A percentile compares a stretch with the other conserved stretches of the same genome.
Evolutionary conservation across 2,797 vertebrate species (phyloP).

Genomic region (Morelia viridis): DNA sequence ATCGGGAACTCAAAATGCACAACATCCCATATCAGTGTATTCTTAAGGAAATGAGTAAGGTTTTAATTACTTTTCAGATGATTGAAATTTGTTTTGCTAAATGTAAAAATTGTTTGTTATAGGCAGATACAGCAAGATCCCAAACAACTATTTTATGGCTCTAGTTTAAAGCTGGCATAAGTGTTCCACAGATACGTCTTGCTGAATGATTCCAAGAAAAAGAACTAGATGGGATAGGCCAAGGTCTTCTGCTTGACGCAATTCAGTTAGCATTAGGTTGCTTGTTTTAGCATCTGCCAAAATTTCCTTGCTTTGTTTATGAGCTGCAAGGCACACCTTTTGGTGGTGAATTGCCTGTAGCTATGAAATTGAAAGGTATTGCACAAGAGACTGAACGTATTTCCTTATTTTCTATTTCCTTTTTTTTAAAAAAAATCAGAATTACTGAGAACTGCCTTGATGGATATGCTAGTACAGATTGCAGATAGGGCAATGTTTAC

Average conservation of each 20-base stretch:
- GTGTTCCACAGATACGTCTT: neutral
- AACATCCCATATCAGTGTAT: neutral
- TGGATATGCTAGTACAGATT: neutral
- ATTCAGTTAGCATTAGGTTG: neutral
- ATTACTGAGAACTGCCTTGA: accelerated
- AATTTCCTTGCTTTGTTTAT: neutral
- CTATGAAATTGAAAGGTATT: conserved; percentile 5
- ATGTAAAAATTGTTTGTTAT: neutral
- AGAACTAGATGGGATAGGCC: neutral
- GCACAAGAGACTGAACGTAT: neutral
- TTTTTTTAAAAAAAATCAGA: neutral
- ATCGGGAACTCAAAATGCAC: neutral
- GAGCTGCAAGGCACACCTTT: neutral
- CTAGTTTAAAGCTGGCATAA: neutral
- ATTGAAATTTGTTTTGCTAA: neutral
- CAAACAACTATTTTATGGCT: neutral
- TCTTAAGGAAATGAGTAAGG: neutral
- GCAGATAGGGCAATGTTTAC: neutral
- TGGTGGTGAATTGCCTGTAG: neutral
- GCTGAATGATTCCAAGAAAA: neutral
- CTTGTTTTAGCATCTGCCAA: neutral
- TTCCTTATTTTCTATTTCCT: conserved; percentile 22
- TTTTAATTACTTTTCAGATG: neutral
- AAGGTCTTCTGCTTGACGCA: neutral
- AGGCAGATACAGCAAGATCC: neutral